Base-by-base conservation (phyloP, 2,113 vertebrate genomes). In the Petaurus breviceps region DNA sequence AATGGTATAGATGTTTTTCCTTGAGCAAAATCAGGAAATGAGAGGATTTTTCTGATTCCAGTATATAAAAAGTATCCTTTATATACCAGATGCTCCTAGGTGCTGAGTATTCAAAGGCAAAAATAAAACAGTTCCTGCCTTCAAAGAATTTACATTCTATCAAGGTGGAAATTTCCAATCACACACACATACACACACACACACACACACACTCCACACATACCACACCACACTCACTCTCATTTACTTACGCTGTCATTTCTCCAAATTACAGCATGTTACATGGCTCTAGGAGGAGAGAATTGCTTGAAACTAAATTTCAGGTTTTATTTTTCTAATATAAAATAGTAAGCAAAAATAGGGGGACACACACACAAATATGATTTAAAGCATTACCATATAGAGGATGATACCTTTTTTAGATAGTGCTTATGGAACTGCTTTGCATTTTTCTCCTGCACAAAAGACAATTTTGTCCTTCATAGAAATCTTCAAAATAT, bases 311-410 rank as follows among this genome's bases (percentile, higher is more conserved):
- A 95, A 96, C 84, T 8, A 7, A 0, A 51, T 26, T 95, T 96
- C 0, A 6, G 3, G 51, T 52, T 61, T 31, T 61, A 93, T 90
- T 8, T 94, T 5, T 8, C 93, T 49, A 93, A 96, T 51, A 8
- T 22, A 55, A 90, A n/a, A 90, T 8, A 92, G 61, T 16, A 12
- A 94, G 50, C 55, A 95, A 98, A 96, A 89, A 0, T 28, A 23
- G 97, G 49, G 50, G 2, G 12, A 96, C 24, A 91, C 16, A 94
- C 31, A 46, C 24, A 91, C 9, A 94, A 28, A 43, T 5, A 28
- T 16, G 6, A 84, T 84, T 43, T 90, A 53, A 97, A 90, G 23
- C 19, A 77, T 94, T 92, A 43, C n/a, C 7, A 47, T 89, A 47
- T 12, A 92, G 25, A 54, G 8, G 2, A 49, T 7, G 5, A 43